Base-by-base conservation (phyloP, 2,888 invertebrate genomes). In the Muschampia staudingeri region DNA sequence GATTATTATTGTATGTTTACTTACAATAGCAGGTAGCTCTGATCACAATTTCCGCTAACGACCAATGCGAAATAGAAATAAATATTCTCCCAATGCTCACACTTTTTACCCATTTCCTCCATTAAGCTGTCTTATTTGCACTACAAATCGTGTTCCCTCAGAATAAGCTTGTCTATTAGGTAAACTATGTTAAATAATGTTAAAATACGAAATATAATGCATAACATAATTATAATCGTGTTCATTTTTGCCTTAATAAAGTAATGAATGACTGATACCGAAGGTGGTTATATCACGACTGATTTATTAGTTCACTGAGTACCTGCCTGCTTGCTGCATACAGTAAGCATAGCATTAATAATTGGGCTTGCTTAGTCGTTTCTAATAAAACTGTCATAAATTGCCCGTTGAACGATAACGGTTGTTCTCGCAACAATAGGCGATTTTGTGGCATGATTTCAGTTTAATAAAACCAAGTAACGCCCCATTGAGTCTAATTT, bases 301-400 rank as follows among this genome's bases (percentile, higher is more conserved):
- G 87, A 90, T 90, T 91, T 90, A 91, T 90, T 90, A 85, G 76
- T 77, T 76, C 79, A 76, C 30, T 65, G 30, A 65, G 52, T 82
- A 86, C 80, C 78, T 84, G 80, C 37, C 67, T 61, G 67, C 73
- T 30, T 84, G 88, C 92, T 91, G 89, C 90, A 87, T 90, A 25
- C 25, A 25, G 25, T 1, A 25, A 25, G 25, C 25, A 25, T 40
- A 91, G 91, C 88, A 89, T 88, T 77, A 84, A 89, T 87, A 87
- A 86, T 83, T 90, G 88, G 86, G 88, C 88, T 88, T 90, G 87
- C 89, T 83, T 87, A 89, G 87, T 90, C 86, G 87, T 85, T 88
- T 88, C 86, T 86, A 91, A 91, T 92, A 90, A 91, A 92, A 91
- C 86, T 88, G 87, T 88, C 89, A 89, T 93, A 91, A 92, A 91